These are phyloP conservation scores for Lampris incognitus DNA, from an alignment of 2,113 vertebrate species.

Conservation along the genomic window DNA sequence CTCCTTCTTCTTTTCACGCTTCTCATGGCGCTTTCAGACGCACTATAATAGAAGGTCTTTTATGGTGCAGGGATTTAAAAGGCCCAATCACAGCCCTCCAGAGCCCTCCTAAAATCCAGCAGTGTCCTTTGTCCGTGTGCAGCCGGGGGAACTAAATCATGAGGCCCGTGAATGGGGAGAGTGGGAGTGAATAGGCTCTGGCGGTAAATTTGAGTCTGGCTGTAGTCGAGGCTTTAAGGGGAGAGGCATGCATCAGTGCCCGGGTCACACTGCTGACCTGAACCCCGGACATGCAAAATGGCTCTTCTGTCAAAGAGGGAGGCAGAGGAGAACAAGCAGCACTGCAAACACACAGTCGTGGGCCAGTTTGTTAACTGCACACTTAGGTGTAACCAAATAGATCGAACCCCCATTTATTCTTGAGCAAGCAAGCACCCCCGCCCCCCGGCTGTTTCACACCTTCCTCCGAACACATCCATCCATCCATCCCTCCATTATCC, in stretches of 20 bases:
- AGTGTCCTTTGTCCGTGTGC: slow-evolving; percentile 48
- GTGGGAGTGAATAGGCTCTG: slow-evolving; percentile 13
- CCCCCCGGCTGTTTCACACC: no score
- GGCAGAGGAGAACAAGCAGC: no score
- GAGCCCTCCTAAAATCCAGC: slow-evolving; percentile 29
- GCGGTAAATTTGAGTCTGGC: slow-evolving; percentile 44
- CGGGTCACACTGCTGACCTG: neutral
- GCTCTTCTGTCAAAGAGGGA: no score
- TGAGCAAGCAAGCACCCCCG: no score
- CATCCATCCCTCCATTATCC: no score
- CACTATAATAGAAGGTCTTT: slow-evolving; percentile 53
- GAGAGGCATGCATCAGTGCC: slow-evolving; percentile 16
- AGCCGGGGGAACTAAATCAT: slow-evolving; percentile 54
- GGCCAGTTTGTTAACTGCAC: no score
- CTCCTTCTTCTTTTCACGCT: slow-evolving; percentile 18
- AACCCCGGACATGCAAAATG: no score
- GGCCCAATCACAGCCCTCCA: neutral
- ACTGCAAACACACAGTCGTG: no score
- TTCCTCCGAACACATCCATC: no score
- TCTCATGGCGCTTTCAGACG: slow-evolving; percentile 45
- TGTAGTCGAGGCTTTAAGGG: slow-evolving; percentile 14
- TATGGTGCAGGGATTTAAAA: slow-evolving; percentile 20
- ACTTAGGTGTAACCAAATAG: no score
- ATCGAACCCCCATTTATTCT: no score
- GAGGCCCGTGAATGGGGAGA: slow-evolving; percentile 49